Evolutionary conservation across 2,888 invertebrate species (phyloP).

Genomic region (Lasioglossum calceatum): DNA sequence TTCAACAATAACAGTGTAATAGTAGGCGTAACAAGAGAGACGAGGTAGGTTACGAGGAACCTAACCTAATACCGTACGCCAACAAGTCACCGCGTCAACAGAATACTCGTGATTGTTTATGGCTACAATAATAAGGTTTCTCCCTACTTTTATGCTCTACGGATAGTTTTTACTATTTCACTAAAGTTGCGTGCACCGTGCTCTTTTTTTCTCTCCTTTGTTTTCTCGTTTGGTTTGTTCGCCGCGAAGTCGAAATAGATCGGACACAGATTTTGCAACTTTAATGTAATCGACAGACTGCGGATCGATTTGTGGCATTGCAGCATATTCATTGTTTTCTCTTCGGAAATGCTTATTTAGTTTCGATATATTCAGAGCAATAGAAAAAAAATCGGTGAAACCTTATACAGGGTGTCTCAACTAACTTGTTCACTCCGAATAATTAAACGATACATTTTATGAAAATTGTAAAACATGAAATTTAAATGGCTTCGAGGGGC

Average conservation of each 20-base stretch:
- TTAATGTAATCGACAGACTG: slow-evolving; percentile 27
- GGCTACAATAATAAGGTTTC: background rate
- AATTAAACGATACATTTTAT: too few species aligned
- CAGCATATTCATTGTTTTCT: background rate
- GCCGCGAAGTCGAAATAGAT: background rate
- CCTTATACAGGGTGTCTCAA: background rate
- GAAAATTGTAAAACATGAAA: too few species aligned
- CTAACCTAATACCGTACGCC: slow-evolving; percentile 82
- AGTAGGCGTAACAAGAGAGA: slow-evolving; percentile 84
- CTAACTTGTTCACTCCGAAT: too few species aligned
- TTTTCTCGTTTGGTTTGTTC: background rate
- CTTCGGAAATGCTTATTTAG: background rate
- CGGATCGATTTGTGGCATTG: background rate
- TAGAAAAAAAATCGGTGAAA: background rate
- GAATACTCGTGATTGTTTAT: slow-evolving; percentile 47
- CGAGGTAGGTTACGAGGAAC: slow-evolving; percentile 83
- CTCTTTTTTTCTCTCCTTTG: background rate
- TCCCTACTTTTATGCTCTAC: slow-evolving; percentile 30
- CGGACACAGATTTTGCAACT: slow-evolving; percentile 29
- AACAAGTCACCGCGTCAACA: slow-evolving; percentile 78
- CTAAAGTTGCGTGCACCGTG: slow-evolving; percentile 30
- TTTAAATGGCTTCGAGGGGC: too few species aligned
- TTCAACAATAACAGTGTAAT: slow-evolving; percentile 84
- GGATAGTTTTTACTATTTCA: slow-evolving; percentile 29
- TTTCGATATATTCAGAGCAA: background rate